Evolutionary conservation across 2,113 vertebrate genomes (phyloP).

Genomic region (Pseudorectes ferrugineus): DNA sequence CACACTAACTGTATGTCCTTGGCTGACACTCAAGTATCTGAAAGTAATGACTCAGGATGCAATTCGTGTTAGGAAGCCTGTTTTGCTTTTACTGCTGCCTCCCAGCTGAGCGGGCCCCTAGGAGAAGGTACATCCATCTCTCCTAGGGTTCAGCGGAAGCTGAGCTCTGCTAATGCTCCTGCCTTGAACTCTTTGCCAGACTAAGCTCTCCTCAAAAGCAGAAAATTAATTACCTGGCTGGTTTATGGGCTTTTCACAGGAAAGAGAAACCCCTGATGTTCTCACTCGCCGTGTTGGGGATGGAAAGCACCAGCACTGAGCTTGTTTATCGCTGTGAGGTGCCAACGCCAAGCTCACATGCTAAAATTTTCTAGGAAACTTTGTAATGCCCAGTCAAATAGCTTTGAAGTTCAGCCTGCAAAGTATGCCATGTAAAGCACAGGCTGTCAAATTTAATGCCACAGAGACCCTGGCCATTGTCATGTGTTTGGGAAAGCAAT

Average conservation of each 20-base stretch:
- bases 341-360: rapidly evolving
- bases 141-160: neutral
- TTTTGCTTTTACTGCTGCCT: neutral
- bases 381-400: neutral
- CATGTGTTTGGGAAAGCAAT: neutral
- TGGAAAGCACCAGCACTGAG: neutral
- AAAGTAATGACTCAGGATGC: constrained; percentile 19
- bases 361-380: neutral
- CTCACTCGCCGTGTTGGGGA: neutral
- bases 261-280: neutral
- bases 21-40: constrained; percentile 4
- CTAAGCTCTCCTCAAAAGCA: constrained; percentile 19
- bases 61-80: neutral
- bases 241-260: neutral
- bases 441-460: neutral
- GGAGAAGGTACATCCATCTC: constrained; percentile 18
- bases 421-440: neutral
- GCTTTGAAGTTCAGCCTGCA: neutral
- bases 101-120: neutral
- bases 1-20: neutral
- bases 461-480: neutral
- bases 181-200: constrained; percentile 24
- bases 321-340: neutral
- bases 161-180: constrained; percentile 10
- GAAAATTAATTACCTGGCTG: constrained; percentile 20